phyloP scores from a whole-genome alignment of 2,888 invertebrate genomes.

The Ypsolopha sequella region DNA sequence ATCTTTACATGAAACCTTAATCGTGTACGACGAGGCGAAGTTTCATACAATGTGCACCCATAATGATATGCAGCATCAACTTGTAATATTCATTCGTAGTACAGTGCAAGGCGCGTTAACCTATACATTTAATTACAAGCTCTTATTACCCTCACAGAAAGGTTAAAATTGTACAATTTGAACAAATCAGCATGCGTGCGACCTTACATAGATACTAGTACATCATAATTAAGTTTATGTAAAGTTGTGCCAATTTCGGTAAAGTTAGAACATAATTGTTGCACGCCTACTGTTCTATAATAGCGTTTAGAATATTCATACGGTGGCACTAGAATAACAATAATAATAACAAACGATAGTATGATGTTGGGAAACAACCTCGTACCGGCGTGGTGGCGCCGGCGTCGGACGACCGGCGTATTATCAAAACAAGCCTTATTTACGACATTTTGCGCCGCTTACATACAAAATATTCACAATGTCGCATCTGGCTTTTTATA shows the following conservation, averaged over 20 bases:
- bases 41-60: no score
- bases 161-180: no score
- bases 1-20: no score
- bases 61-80: no score
- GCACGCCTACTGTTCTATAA: neutral
- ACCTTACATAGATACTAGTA: neutral
- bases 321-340: neutral
- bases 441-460: neutral
- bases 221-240: neutral
- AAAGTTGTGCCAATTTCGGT: neutral
- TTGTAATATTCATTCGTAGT: no score
- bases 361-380: neutral
- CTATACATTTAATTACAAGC: no score
- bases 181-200: no score
- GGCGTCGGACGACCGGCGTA: no score
- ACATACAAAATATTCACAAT: neutral
- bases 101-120: no score
- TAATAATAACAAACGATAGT: slow-evolving; percentile 1
- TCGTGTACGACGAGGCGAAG: no score
- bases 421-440: neutral
- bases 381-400: neutral
- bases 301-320: slow-evolving; percentile 3
- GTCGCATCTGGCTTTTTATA: neutral
- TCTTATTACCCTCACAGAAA: no score
- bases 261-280: neutral